These are phyloP conservation scores for Parazoanthus swiftii DNA, from an alignment of 92 coral and sea anemone genomes.

Conservation along the genomic window DNA sequence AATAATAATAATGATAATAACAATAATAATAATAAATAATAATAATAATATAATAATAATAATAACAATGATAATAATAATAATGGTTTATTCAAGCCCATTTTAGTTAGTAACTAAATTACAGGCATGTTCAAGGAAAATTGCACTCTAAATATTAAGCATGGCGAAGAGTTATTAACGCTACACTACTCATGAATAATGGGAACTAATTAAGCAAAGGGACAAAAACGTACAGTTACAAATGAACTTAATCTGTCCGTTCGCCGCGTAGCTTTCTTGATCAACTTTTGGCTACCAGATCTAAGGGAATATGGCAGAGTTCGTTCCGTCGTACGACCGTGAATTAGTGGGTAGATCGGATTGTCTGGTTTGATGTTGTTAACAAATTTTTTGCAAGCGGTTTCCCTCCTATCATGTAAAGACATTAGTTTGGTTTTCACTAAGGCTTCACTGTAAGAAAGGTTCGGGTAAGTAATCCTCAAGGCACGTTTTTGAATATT, in stretches of 20 bases:
- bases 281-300: constrained; percentile 36
- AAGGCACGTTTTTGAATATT: constrained; percentile 38
- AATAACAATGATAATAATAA: no score
- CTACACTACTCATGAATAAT: constrained; percentile 22
- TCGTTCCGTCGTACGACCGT: not conserved
- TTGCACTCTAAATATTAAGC: constrained; percentile 47
- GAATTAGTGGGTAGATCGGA: constrained; percentile 9
- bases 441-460: constrained; percentile 32
- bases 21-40: not conserved
- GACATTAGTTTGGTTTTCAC: constrained; percentile 34
- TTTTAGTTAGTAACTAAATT: constrained; percentile 43
- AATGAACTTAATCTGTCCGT: constrained; percentile 24
- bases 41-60: not conserved
- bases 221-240: no score
- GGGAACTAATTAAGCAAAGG: no score
- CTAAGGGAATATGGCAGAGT: not conserved
- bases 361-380: not conserved
- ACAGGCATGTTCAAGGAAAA: constrained; percentile 46
- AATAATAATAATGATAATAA: no score
- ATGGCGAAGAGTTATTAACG: constrained; percentile 33
- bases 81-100: no score
- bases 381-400: not conserved
- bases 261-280: constrained; percentile 28
- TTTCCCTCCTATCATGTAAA: constrained; percentile 42
- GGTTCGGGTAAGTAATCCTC: constrained; percentile 37